Percentiles rank a stretch among this genome's conserved stretches.
Evolutionary conservation across 2,797 vertebrate species (phyloP).

Genomic region (Cuculus canorus): DNA sequence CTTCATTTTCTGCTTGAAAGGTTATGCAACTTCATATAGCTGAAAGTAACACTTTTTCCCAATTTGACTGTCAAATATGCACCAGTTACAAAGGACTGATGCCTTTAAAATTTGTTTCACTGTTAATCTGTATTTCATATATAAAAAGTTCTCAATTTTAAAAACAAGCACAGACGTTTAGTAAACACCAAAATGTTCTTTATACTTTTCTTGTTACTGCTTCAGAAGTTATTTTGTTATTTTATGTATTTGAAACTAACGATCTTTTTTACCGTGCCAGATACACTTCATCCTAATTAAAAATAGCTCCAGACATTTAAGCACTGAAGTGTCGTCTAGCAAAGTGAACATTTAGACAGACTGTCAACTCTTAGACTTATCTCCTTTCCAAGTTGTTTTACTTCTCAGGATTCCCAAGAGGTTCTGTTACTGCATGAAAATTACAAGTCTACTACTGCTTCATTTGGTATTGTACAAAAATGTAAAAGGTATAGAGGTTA

Average conservation of each 20-base stretch:
- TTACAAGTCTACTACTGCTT: neutral
- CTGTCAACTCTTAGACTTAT: neutral
- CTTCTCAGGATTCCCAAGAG: neutral
- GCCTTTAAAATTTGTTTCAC: neutral
- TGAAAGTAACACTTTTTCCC: neutral
- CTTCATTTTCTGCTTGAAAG: neutral
- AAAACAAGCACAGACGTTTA: neutral
- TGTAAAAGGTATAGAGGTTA: neutral
- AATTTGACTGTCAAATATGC: neutral
- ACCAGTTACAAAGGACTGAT: neutral
- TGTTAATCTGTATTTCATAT: neutral
- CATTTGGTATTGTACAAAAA: neutral
- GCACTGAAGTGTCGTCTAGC: neutral
- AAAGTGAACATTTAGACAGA: constrained; percentile 7
- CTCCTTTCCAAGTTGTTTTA: neutral
- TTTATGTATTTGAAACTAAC: neutral
- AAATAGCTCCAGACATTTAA: neutral
- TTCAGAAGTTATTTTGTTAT: neutral
- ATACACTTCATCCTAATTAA: constrained; percentile 14
- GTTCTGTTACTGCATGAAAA: neutral
- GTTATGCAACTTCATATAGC: neutral
- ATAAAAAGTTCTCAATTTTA: neutral
- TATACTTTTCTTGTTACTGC: neutral
- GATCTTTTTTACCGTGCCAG: neutral
- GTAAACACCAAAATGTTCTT: neutral